Evolutionary conservation across 1,140 invertebrate genomes (phyloP).

Genomic region (Calliphora vicina): DNA sequence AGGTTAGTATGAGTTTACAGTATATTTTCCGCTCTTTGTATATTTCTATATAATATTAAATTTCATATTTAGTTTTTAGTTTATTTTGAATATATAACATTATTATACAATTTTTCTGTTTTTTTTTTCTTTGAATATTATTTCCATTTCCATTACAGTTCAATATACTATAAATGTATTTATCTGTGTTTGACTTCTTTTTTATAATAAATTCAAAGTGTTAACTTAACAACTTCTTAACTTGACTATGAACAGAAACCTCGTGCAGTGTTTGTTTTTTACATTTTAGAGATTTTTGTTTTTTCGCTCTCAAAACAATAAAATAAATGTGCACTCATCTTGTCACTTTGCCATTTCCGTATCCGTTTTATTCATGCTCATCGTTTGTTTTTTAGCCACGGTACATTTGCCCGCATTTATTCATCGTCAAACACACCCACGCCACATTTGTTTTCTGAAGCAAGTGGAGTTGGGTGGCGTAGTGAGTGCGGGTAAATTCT

Average conservation of each 20-base stretch:
- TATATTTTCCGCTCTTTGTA: too few relatives aligned
- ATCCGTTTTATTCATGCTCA: not conserved
- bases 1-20: too few relatives aligned
- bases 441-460: not conserved
- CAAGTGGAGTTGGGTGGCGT: not conserved
- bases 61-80: too few relatives aligned
- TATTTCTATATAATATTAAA: too few relatives aligned
- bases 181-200: not conserved
- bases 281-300: not conserved
- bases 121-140: too few relatives aligned
- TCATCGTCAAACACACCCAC: not conserved
- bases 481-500: too few relatives aligned
- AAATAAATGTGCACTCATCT: conserved; percentile 25
- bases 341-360: conserved; percentile 12
- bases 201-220: conserved; percentile 3
- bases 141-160: not conserved
- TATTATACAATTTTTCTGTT: not conserved
- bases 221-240: conserved; percentile 15
- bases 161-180: not conserved
- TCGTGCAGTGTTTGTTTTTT: not conserved
- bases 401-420: conserved; percentile 18
- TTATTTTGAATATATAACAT: too few relatives aligned
- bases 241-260: not conserved
- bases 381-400: not conserved
- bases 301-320: not conserved